These are phyloP conservation scores for Lacanobia oleracea DNA, from an alignment of 2,888 invertebrate species.

Conservation along the genomic window DNA sequence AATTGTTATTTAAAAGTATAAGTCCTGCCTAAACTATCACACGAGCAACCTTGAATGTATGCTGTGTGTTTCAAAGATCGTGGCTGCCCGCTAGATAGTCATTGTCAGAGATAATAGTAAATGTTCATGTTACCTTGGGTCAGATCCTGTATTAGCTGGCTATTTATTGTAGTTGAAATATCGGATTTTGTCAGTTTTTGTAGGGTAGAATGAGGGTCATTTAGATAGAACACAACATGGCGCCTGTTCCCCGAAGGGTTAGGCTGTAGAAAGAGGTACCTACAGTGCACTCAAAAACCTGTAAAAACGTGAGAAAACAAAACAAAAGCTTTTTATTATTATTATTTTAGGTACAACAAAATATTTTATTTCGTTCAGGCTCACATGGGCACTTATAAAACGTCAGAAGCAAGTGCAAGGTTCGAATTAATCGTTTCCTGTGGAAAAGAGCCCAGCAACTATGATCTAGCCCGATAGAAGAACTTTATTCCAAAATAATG, in stretches of 20 bases:
- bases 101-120: slow-evolving; percentile 31
- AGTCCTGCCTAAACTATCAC: background rate
- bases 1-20: background rate
- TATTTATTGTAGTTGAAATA: background rate
- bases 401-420: too few relatives aligned
- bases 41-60: slow-evolving; percentile 24
- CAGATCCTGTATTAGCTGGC: slow-evolving; percentile 18
- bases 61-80: slow-evolving; percentile 33
- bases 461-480: too few relatives aligned
- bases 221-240: background rate
- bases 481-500: too few relatives aligned
- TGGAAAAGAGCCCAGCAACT: too few relatives aligned
- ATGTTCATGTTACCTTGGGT: slow-evolving; percentile 32
- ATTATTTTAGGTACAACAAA: too few relatives aligned
- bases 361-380: too few relatives aligned
- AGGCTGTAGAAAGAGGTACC: too few relatives aligned
- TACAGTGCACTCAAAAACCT: too few relatives aligned
- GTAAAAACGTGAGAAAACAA: too few relatives aligned
- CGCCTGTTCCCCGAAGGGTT: background rate
- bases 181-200: background rate
- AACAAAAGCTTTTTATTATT: too few relatives aligned
- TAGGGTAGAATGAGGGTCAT: background rate
- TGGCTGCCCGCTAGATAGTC: slow-evolving; percentile 24
- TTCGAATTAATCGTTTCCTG: too few relatives aligned
- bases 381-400: too few relatives aligned